Percentiles rank a stretch among this genome's conserved stretches.
Conservation (phyloP, 2,113 vertebrate species). For the Epinephelus fuscoguttatus region DNA sequence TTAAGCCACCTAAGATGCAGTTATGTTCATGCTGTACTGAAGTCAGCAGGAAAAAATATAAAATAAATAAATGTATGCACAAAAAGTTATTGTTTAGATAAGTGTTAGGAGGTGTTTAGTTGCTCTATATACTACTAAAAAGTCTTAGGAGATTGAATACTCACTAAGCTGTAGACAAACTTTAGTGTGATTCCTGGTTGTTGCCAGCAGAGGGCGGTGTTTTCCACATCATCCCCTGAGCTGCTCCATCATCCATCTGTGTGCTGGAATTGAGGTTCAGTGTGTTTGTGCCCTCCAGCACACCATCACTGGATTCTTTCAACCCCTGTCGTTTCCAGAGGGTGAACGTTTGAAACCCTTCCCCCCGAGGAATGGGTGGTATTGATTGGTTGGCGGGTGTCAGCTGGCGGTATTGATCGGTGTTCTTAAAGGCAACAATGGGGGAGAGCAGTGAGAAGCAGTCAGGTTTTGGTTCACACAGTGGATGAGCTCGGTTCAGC, state of each 20-base stretch:
- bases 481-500: slow-evolving; percentile 39
- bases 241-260: neutral
- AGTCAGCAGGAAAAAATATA: neutral
- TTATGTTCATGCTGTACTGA: neutral
- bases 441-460: slow-evolving; percentile 74
- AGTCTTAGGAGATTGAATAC: neutral
- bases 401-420: slow-evolving; percentile 70
- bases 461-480: slow-evolving; percentile 79
- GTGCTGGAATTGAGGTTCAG: neutral
- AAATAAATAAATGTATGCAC: neutral
- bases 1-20: neutral
- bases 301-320: slow-evolving; percentile 20
- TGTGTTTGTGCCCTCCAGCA: slow-evolving; percentile 33
- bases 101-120: neutral
- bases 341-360: slow-evolving; percentile 28
- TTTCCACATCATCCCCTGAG: slow-evolving; percentile 9
- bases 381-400: slow-evolving; percentile 70
- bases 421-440: slow-evolving; percentile 41
- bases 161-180: neutral
- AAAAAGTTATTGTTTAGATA: neutral
- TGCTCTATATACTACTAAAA: neutral
- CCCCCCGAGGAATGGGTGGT: slow-evolving; percentile 39
- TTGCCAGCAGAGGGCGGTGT: slow-evolving; percentile 48
- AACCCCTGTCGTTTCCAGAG: slow-evolving; percentile 20
- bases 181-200: accelerated